These are phyloP conservation scores for Echeneis naucrates DNA, from an alignment of 2,797 vertebrate species.

Conservation along the genomic window DNA sequence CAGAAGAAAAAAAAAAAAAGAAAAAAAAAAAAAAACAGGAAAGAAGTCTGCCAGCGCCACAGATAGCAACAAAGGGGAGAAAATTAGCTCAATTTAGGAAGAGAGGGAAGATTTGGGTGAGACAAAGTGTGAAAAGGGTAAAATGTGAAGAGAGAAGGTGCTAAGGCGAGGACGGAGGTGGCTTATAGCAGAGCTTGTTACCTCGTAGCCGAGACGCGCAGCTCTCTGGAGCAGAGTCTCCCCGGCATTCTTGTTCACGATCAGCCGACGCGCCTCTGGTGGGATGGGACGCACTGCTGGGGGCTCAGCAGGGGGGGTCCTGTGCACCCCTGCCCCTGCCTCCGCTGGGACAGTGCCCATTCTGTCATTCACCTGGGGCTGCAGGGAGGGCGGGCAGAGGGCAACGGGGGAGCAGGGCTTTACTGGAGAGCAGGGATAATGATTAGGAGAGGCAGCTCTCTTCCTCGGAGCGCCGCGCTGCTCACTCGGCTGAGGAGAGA, in stretches of 20 bases:
- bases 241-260: conserved; percentile 98
- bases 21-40: conserved; percentile 32
- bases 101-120: conserved; percentile 43
- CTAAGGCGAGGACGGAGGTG: conserved; percentile 42
- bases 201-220: conserved; percentile 96
- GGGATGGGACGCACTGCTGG: conserved; percentile 93
- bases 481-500: conserved; percentile 75
- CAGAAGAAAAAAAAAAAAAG: conserved; percentile 31
- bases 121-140: conserved; percentile 42
- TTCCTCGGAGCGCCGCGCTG: conserved; percentile 87
- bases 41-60: conserved; percentile 44
- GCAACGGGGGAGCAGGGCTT: conserved; percentile 84
- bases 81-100: conserved; percentile 69
- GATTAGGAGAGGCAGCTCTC: conserved; percentile 85
- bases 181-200: conserved; percentile 64
- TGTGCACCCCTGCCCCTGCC: conserved; percentile 71
- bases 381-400: conserved; percentile 82
- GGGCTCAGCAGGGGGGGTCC: conserved; percentile 85
- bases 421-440: conserved; percentile 83
- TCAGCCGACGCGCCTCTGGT: conserved; percentile 94
- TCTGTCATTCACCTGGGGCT: conserved; percentile 71
- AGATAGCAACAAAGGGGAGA: conserved; percentile 64
- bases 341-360: conserved; percentile 59
- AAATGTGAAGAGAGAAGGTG: conserved; percentile 37
- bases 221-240: conserved; percentile 97